Percentiles rank a stretch among this genome's conserved stretches.
phyloP scores from a whole-genome alignment of 2,797 vertebrate species.

The Triplophysa bombifrons region DNA sequence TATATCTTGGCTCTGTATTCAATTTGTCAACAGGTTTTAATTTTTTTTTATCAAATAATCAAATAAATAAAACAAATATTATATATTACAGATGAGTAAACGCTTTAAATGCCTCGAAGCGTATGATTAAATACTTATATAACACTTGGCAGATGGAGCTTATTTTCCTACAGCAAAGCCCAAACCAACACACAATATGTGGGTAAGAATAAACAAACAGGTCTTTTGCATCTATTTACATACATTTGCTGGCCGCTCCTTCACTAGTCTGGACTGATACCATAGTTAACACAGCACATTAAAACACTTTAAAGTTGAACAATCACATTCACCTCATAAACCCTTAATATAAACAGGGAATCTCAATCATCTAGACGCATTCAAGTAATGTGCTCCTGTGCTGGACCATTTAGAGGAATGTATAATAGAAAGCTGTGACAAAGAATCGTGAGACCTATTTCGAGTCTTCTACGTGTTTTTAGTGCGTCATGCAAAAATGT shows the following conservation, averaged over 20 bases:
- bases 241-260: conserved; percentile 29
- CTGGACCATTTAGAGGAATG: not conserved
- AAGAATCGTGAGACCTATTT: not conserved
- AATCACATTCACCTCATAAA: conserved; percentile 7
- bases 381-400: not conserved
- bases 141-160: conserved; percentile 28
- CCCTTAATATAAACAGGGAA: not conserved
- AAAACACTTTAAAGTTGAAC: not conserved
- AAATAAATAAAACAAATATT: not conserved
- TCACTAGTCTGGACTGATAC: conserved; percentile 4
- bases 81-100: no score
- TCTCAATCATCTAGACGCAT: not conserved
- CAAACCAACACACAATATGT: conserved; percentile 29
- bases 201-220: conserved; percentile 38
- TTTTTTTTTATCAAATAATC: not conserved
- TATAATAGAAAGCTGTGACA: not conserved
- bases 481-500: not conserved
- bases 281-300: conserved; percentile 6
- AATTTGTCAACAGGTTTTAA: no score
- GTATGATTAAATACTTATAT: conserved; percentile 13
- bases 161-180: conserved; percentile 54
- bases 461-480: not conserved
- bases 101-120: not conserved
- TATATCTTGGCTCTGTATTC: no score
- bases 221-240: conserved; percentile 53